These are phyloP conservation scores for Rhamnusium bicolor DNA, from an alignment of 2,888 invertebrate genomes.

Conservation along the genomic window DNA sequence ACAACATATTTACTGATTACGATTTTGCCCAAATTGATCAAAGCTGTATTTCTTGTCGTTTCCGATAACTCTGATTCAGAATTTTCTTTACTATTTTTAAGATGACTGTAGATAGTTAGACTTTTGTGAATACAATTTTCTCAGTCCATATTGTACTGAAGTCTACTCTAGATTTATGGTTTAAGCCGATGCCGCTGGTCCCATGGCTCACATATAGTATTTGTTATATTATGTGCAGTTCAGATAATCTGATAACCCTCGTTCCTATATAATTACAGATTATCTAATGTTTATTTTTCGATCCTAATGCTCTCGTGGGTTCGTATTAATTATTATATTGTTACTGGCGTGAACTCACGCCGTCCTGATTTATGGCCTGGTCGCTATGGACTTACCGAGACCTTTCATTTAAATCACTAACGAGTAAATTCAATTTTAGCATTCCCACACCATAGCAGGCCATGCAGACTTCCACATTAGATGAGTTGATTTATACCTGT, in stretches of 20 bases:
- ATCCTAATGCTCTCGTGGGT: slow-evolving; percentile 66
- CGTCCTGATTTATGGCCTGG: slow-evolving; percentile 65
- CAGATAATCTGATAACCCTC: slow-evolving; percentile 59
- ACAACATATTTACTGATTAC: too few species aligned
- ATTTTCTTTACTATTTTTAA: too few species aligned
- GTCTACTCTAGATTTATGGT: slow-evolving; percentile 11
- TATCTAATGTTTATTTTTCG: slow-evolving; percentile 70
- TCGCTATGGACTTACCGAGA: slow-evolving; percentile 48
- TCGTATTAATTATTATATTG: slow-evolving; percentile 70
- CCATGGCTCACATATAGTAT: slow-evolving; percentile 48
- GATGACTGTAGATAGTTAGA: neutral
- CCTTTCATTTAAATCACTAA: slow-evolving; percentile 67
- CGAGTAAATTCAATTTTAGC: slow-evolving; percentile 68
- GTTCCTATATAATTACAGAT: slow-evolving; percentile 67
- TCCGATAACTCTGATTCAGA: too few species aligned
- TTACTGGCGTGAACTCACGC: slow-evolving; percentile 68
- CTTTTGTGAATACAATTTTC: neutral
- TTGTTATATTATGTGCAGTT: slow-evolving; percentile 51
- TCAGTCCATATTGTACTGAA: neutral
- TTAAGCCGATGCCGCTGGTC: slow-evolving; percentile 30
- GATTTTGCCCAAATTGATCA: too few species aligned
- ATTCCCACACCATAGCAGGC: slow-evolving; percentile 62
- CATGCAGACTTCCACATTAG: slow-evolving; percentile 58
- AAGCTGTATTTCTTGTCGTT: too few species aligned
- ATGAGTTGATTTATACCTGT: slow-evolving; percentile 64